Evolutionary conservation across 1,140 invertebrate genomes (phyloP).

Genomic region (Macrosteles quadrilineatus): DNA sequence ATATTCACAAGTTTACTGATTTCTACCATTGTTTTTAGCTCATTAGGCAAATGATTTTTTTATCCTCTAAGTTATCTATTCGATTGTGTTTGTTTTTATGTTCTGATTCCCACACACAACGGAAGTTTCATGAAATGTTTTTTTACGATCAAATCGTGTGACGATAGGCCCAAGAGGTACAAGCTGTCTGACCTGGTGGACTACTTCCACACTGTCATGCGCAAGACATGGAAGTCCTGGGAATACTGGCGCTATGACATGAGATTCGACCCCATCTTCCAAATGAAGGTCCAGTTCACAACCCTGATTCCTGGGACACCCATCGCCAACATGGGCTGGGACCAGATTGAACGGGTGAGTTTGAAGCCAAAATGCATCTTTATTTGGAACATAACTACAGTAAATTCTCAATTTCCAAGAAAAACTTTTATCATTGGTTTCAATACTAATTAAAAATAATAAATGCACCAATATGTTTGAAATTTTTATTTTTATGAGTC

Average conservation of each 20-base stretch:
- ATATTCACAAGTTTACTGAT: too few relatives aligned
- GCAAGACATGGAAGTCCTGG: constrained; percentile 59
- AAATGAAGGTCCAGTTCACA: constrained; percentile 63
- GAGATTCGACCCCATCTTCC: constrained; percentile 67
- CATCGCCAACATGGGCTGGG: constrained; percentile 67
- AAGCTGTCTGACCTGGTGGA: constrained; percentile 75
- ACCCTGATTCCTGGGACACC: constrained; percentile 60
- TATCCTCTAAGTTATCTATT: too few relatives aligned
- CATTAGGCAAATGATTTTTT: too few relatives aligned
- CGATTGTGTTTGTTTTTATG: too few relatives aligned
- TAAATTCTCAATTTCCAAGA: background rate
- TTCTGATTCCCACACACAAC: too few relatives aligned
- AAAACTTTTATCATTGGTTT: too few relatives aligned
- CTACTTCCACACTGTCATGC: constrained; percentile 72
- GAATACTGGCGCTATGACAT: constrained; percentile 71
- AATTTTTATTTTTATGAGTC: background rate
- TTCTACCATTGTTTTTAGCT: too few relatives aligned
- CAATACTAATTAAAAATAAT: constrained; percentile 8
- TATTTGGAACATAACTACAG: background rate
- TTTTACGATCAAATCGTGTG: too few relatives aligned
- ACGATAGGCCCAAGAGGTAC: constrained; percentile 85
- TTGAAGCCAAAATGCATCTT: constrained; percentile 26
- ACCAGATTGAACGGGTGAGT: constrained; percentile 76
- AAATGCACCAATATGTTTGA: background rate
- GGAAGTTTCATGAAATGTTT: too few relatives aligned